Percentiles rank a stretch among this genome's conserved stretches.
Conservation (phyloP, 2,888 invertebrate genomes). For the Phortica okadai region DNA sequence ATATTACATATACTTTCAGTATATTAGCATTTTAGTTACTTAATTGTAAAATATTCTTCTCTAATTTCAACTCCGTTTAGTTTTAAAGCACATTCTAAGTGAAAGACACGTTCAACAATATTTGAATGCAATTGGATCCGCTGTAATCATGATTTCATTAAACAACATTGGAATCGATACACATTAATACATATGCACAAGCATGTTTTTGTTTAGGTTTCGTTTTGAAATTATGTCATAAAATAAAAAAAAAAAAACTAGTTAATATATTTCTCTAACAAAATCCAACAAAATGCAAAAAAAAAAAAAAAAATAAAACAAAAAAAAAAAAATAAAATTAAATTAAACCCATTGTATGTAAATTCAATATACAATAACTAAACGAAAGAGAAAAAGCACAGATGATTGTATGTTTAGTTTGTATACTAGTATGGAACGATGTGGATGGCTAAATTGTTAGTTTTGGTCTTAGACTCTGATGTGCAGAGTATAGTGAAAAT, state of each 20-base stretch:
- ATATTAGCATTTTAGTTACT: constrained; percentile 32
- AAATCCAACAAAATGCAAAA: neutral
- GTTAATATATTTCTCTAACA: constrained; percentile 13
- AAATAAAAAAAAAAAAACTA: constrained; percentile 23
- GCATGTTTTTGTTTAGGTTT: neutral
- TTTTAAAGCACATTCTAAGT: constrained; percentile 25
- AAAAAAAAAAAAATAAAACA: constrained; percentile 36
- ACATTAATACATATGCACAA: neutral
- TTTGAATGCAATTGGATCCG: neutral
- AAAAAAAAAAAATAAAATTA: constrained; percentile 36
- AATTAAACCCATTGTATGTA: constrained; percentile 34
- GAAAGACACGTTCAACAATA: constrained; percentile 1
- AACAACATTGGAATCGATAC: neutral
- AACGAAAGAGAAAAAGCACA: constrained; percentile 45
- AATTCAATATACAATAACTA: constrained; percentile 37
- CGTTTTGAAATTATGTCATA: neutral
- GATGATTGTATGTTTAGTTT: constrained; percentile 26
- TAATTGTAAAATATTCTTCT: constrained; percentile 22
- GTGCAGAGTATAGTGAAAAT: neutral
- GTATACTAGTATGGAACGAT: neutral
- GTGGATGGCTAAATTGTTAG: neutral
- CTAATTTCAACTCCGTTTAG: constrained; percentile 7
- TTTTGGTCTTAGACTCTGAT: constrained; percentile 3
- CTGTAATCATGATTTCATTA: neutral
- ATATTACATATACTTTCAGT: constrained; percentile 28